A percentile compares a stretch with the other conserved stretches of the same genome.
Conservation (phyloP, 1,140 invertebrate genomes). For the Cylas formicarius region DNA sequence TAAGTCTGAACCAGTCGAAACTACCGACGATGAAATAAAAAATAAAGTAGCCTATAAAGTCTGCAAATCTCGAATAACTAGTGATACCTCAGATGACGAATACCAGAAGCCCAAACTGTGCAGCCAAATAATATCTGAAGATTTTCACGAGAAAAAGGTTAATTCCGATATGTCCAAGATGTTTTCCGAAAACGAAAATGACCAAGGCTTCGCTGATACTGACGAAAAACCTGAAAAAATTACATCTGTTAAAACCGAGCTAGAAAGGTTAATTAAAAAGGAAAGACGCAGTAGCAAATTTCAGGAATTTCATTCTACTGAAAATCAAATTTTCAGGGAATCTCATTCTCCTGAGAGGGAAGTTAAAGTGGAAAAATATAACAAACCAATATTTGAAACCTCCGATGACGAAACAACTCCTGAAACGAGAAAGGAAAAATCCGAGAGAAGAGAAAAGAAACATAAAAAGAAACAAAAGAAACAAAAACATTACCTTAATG, state of each 20-base stretch:
- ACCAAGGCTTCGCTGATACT: slow-evolving; percentile 11
- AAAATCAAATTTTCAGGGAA: slow-evolving; percentile 25
- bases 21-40: slow-evolving; percentile 36
- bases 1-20: slow-evolving; percentile 40
- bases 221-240: slow-evolving; percentile 32
- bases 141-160: slow-evolving; percentile 10
- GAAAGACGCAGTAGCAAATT: slow-evolving; percentile 33
- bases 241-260: slow-evolving; percentile 32
- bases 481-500: slow-evolving; percentile 58
- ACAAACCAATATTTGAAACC: slow-evolving; percentile 41
- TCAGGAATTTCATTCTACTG: slow-evolving; percentile 23
- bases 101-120: slow-evolving; percentile 23
- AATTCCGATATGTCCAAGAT: slow-evolving; percentile 13
- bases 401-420: slow-evolving; percentile 48
- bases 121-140: slow-evolving; percentile 9
- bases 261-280: slow-evolving; percentile 33
- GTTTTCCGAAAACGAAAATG: slow-evolving; percentile 25
- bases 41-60: slow-evolving; percentile 41
- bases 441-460: slow-evolving; percentile 57
- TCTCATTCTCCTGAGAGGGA: slow-evolving; percentile 23
- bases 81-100: slow-evolving; percentile 57
- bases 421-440: slow-evolving; percentile 32
- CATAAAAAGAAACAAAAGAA: slow-evolving; percentile 79
- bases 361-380: slow-evolving; percentile 33
- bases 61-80: slow-evolving; percentile 50